Base-by-base conservation (phyloP, 2,888 invertebrate species). In the Synergus umbraculus region DNA sequence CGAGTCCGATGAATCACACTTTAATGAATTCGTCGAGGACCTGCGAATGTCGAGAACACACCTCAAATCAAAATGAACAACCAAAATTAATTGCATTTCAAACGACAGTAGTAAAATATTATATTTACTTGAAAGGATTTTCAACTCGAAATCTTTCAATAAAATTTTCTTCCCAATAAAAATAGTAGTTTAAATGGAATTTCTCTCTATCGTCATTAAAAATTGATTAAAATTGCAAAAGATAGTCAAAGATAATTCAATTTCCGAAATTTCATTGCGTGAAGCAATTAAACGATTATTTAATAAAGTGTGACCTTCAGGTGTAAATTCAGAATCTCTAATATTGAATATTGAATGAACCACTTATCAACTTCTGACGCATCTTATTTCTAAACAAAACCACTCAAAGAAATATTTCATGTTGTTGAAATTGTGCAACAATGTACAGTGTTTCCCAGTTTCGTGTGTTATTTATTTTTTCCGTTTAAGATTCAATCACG, bases 261-360 rank as follows among this genome's bases (percentile, higher is more conserved):
- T 10, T 44, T 44, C 10, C 10, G 44, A 44, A 7, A 7, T 37
- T 37, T 37, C 5, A 37, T 37, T 37, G 37, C 5, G 4, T 46
- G 46, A 46, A 46, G 46, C n/a, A 43, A 66, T 44, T 18, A 66
- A 44, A 18, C 10, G n/a, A 66, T 43, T 66, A 18, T 22, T 29
- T 29, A n/a, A 44, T 43, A 44, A 44, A 18, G 43, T 10, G 44
- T 44, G 66, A 9, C 66, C 66, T 67, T 67, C 44, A 18, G 44
- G 4, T 0, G 10, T 46, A 44, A 12, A 44, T 67, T 44, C 12
- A 1, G 29, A 29, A 29, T 29, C 41, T 64, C 37, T 37, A 64
- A 64, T 63, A 64, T 64, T 29, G 37, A 64, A 64, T 64, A 41
- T 63, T 63, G 60, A 63, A 22, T 64, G 13, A 65, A 41, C 13